Percentiles rank a stretch among this genome's conserved stretches.
phyloP scores from a whole-genome alignment of 2,888 invertebrate species.

The Rapana venosa region DNA sequence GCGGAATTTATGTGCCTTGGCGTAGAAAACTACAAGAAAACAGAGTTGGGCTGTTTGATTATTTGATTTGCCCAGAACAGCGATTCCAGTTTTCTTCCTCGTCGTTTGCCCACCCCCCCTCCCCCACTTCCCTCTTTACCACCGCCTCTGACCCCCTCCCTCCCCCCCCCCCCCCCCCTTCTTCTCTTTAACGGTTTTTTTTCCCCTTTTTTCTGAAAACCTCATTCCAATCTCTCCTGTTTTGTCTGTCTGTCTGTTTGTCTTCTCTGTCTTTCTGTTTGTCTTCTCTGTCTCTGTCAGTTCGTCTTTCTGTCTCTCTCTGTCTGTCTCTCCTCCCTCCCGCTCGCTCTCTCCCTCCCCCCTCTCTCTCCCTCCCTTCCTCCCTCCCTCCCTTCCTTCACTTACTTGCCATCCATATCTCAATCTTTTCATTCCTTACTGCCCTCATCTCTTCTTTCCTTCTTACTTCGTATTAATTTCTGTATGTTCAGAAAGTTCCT shows the following conservation, averaged over 20 bases:
- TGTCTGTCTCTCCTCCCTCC: not conserved
- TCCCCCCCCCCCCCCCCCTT: too few relatives aligned
- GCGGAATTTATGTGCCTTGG: too few relatives aligned
- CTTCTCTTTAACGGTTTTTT: too few relatives aligned
- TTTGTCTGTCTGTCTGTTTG: not conserved
- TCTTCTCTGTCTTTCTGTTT: not conserved
- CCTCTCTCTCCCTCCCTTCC: not conserved
- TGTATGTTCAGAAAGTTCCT: too few relatives aligned
- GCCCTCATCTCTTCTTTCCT: not conserved
- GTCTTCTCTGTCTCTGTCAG: not conserved
- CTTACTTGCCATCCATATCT: not conserved
- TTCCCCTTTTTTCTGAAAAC: too few relatives aligned
- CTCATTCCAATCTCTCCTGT: not conserved
- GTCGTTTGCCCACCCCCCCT: too few relatives aligned
- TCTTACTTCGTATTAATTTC: not conserved
- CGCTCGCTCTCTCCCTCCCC: not conserved
- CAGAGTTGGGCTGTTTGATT: too few relatives aligned
- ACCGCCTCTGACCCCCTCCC: too few relatives aligned
- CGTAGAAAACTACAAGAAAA: too few relatives aligned
- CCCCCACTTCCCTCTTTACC: too few relatives aligned
- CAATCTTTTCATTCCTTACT: not conserved
- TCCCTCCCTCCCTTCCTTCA: not conserved
- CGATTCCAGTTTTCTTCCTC: too few relatives aligned
- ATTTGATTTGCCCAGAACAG: too few relatives aligned
- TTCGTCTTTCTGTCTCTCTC: not conserved